Conservation (phyloP, 1,140 invertebrate species). For the Trachymyrmex cornetzi region DNA sequence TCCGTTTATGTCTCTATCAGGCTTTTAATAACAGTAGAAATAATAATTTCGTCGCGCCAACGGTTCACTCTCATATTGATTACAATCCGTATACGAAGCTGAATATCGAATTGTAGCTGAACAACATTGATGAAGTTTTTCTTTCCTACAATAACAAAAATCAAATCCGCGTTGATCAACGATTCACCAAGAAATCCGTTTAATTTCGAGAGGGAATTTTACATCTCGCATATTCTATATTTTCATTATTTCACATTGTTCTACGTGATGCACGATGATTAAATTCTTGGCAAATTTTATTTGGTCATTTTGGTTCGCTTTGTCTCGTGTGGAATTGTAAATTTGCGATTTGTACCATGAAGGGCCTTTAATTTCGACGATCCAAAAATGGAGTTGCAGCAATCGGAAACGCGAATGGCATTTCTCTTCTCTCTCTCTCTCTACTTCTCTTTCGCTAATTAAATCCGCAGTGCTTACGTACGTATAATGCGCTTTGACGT, state of each 20-base stretch:
- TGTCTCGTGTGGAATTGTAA: neutral
- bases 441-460: neutral
- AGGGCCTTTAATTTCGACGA: constrained; percentile 2
- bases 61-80: neutral
- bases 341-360: neutral
- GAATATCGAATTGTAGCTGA: neutral
- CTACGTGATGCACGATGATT: neutral
- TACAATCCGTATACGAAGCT: neutral
- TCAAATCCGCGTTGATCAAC: neutral
- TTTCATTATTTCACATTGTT: constrained; percentile 17
- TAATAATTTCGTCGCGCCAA: neutral
- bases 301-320: constrained; percentile 10
- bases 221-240: neutral
- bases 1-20: neutral
- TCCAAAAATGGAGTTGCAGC: neutral
- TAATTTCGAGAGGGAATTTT: constrained; percentile 15
- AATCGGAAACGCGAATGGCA: neutral
- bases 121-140: neutral
- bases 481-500: constrained; percentile 44
- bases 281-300: constrained; percentile 18
- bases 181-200: constrained; percentile 10
- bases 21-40: constrained; percentile 1
- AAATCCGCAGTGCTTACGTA: constrained; percentile 14
- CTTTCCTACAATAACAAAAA: neutral
- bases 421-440: neutral